Base-by-base conservation (phyloP, 2,797 vertebrate species). In the Schizopygopsis malacanthus region DNA sequence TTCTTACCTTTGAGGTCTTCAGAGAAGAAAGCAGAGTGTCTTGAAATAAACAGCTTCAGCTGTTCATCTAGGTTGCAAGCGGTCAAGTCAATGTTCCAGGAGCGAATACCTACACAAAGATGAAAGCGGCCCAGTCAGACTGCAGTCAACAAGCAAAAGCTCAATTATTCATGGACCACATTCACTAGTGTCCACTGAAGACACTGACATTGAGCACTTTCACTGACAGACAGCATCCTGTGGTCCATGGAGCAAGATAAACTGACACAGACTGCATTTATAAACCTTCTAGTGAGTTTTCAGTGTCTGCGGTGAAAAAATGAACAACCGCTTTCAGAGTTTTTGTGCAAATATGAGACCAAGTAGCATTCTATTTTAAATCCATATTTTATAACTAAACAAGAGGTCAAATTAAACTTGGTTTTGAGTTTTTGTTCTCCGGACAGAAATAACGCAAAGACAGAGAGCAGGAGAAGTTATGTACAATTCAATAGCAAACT, bases 21-120 rank as follows among this genome's bases (percentile, higher is more conserved):
- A 0, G 97, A 98, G 91, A 97, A 95, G 54, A 95, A 96, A 73
- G 98, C 97, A 0, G 97, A 98, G 91, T 99, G 98, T n/a, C 97
- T 94, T 0, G 97, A 98, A 73, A 98, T 97, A 0, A 99, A 99
- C 4, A 97, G 94, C 83, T 98, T 98, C 82, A 99, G 95, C 92
- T 98, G 97, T 89, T 98, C 96, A 0, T 99, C 97, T 82, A 99
- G 92, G 90, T 96, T 95, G 33, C 96, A 96, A 22, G 91, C 67
- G 0, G 92, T 86, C 28, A 97, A 94, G 37, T 97, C 94, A 0
- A 97, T 93, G 0, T 96, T 93, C 98, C 98, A 99, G 0, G 96
- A 96, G 13, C 96, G 95, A 65, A 98, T 90, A 18, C 97, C 97
- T 98, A 45, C 72, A 73, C 52, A 73, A 8, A 72, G 16, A 85